Percentiles rank a stretch among this genome's conserved stretches.
Evolutionary conservation across 1,140 invertebrate species (phyloP).

Genomic region (Dysdera silvatica): DNA sequence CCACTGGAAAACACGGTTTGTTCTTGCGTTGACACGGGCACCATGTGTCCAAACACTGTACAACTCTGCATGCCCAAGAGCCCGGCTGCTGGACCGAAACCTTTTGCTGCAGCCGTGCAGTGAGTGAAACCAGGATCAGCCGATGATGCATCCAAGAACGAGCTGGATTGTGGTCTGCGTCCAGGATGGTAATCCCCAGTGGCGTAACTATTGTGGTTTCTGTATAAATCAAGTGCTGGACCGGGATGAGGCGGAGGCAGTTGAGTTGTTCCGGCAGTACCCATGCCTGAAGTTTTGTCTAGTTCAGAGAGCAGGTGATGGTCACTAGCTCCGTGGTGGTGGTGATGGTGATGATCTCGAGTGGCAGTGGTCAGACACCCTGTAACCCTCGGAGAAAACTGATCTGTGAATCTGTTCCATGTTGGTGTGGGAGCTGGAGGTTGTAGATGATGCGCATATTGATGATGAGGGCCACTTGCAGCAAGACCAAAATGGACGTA

Average conservation of each 20-base stretch:
- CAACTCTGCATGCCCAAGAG: slow-evolving; percentile 25
- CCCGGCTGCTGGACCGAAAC: slow-evolving; percentile 1
- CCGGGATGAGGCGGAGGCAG: neutral
- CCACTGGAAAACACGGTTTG: slow-evolving; percentile 13
- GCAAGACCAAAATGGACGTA: slow-evolving; percentile 23
- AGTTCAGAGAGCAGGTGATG: slow-evolving; percentile 13
- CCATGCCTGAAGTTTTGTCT: slow-evolving; percentile 8
- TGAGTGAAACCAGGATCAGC: slow-evolving; percentile 10
- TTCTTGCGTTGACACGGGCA: slow-evolving; percentile 15
- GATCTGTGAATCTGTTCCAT: slow-evolving; percentile 15
- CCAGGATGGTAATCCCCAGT: slow-evolving; percentile 14
- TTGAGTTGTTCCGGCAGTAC: neutral
- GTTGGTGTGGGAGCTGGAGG: neutral
- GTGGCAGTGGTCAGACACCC: slow-evolving; percentile 1
- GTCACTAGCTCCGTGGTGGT: slow-evolving; percentile 3
- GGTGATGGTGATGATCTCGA: slow-evolving; percentile 21
- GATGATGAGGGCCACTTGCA: slow-evolving; percentile 9
- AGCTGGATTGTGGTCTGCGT: neutral
- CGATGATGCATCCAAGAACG: neutral
- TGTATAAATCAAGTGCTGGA: slow-evolving; percentile 11
- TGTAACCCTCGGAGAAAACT: slow-evolving; percentile 3
- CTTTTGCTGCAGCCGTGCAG: slow-evolving; percentile 8
- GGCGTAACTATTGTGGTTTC: neutral
- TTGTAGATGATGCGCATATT: slow-evolving; percentile 12
- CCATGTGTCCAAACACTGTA: slow-evolving; percentile 24